A percentile compares a stretch with the other conserved stretches of the same genome.
phyloP scores from a whole-genome alignment of 2,888 invertebrate genomes.

The Theretra japonica region DNA sequence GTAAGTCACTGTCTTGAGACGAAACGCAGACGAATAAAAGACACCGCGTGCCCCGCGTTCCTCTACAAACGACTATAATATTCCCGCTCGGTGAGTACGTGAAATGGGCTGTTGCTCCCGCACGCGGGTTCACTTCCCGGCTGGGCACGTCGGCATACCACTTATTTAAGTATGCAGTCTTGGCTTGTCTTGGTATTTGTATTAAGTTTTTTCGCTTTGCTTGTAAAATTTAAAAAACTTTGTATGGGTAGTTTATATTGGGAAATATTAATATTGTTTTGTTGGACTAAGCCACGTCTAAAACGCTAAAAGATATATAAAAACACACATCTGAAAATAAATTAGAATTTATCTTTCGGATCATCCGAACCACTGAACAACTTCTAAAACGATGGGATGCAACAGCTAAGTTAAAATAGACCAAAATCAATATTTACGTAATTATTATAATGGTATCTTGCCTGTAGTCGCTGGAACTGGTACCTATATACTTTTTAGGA shows the following conservation, averaged over 20 bases:
- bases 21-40: slow-evolving; percentile 50
- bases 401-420: too few relatives aligned
- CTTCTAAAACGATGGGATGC: too few relatives aligned
- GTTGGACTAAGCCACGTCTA: background rate
- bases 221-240: background rate
- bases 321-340: too few relatives aligned
- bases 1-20: background rate
- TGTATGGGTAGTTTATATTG: background rate
- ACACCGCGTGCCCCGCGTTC: slow-evolving; percentile 52
- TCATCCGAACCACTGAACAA: too few relatives aligned
- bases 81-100: slow-evolving; percentile 44
- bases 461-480: too few relatives aligned
- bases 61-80: slow-evolving; percentile 50
- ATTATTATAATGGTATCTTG: too few relatives aligned
- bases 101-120: slow-evolving; percentile 52
- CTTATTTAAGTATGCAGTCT: slow-evolving; percentile 16
- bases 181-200: background rate
- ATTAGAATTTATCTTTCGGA: too few relatives aligned
- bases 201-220: background rate
- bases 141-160: slow-evolving; percentile 40
- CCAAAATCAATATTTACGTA: too few relatives aligned
- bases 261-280: too few relatives aligned
- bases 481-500: too few relatives aligned
- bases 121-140: slow-evolving; percentile 48
- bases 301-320: too few relatives aligned